Percentiles rank a stretch among this genome's conserved stretches.
Evolutionary conservation across 2,113 vertebrate genomes (phyloP).

Genomic region (Tyrannus savana): DNA sequence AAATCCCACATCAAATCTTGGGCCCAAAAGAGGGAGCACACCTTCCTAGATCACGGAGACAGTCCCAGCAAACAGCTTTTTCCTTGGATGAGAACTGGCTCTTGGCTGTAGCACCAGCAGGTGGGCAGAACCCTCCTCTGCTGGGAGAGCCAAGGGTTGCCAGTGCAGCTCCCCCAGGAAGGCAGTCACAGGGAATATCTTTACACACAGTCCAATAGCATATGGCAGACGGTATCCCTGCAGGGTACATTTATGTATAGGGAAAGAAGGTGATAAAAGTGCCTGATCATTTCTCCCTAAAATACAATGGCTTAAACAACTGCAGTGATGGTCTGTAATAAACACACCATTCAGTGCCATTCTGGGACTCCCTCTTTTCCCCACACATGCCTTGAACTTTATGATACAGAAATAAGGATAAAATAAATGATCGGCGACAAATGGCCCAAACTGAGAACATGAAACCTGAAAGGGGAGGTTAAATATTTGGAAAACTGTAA

Average conservation of each 20-base stretch:
- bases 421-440: constrained; percentile 65
- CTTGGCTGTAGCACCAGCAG: background rate
- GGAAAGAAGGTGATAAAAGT: constrained; percentile 44
- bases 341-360: constrained; percentile 28
- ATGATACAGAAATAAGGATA: constrained; percentile 67
- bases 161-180: background rate
- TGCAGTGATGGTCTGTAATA: constrained; percentile 44
- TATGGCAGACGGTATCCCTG: constrained; percentile 8
- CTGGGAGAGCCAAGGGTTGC: background rate
- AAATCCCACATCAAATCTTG: background rate
- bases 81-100: background rate
- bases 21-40: background rate
- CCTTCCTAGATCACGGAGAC: accelerated
- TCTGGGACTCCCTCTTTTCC: constrained; percentile 27
- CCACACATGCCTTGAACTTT: constrained; percentile 54
- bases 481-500: constrained; percentile 47
- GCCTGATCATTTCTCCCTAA: constrained; percentile 49
- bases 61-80: background rate
- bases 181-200: background rate
- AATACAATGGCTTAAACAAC: constrained; percentile 50
- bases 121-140: accelerated
- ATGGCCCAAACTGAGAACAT: constrained; percentile 30
- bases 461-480: constrained; percentile 35
- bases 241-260: background rate
- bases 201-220: background rate